A percentile compares a stretch with the other conserved stretches of the same genome.
These are phyloP conservation scores for Phymatocera aterrima DNA, from an alignment of 2,888 invertebrate genomes.

Conservation along the genomic window DNA sequence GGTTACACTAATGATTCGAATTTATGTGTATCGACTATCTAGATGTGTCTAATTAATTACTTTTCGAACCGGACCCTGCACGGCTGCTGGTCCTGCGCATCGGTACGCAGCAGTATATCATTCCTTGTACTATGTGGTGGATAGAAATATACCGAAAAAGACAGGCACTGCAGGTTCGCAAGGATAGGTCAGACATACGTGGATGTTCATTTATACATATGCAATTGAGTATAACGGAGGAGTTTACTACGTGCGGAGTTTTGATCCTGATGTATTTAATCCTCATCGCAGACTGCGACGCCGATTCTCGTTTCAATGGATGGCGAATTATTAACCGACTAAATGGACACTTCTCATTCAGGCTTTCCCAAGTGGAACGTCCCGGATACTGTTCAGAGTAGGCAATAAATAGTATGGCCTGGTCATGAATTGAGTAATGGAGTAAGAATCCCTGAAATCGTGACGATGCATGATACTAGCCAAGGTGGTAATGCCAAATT, in stretches of 20 bases:
- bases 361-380: not conserved
- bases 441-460: too few relatives aligned
- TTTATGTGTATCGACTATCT: slow-evolving; percentile 24
- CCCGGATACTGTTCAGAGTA: not conserved
- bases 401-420: too few relatives aligned
- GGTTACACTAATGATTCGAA: not conserved
- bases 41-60: slow-evolving; percentile 17
- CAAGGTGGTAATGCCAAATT: too few relatives aligned
- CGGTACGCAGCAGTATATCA: too few relatives aligned
- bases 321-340: not conserved
- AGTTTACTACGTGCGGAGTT: not conserved
- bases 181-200: not conserved
- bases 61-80: not conserved
- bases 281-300: not conserved
- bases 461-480: too few relatives aligned
- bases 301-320: too few relatives aligned
- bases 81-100: not conserved
- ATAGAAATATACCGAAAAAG: too few relatives aligned
- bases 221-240: not conserved
- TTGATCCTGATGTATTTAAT: not conserved
- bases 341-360: slow-evolving; percentile 1
- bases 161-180: too few relatives aligned
- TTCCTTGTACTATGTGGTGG: too few relatives aligned
- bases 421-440: too few relatives aligned
- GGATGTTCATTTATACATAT: not conserved